Evolutionary conservation across 1,140 invertebrate genomes (phyloP).

Genomic region (Drosophila triauraria): DNA sequence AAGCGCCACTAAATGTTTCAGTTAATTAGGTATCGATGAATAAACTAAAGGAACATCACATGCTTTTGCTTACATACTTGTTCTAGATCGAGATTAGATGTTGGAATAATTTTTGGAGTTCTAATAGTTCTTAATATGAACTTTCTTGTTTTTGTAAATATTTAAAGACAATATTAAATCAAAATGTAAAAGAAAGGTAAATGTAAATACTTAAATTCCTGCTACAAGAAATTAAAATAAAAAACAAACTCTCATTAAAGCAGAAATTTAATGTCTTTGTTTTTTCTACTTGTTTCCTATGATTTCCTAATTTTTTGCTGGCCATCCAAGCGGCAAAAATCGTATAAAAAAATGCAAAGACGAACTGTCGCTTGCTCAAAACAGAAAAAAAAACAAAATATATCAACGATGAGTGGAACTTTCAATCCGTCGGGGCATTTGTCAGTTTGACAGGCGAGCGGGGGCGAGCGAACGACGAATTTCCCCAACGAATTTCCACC

Average conservation of each 20-base stretch:
- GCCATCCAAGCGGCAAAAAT: not conserved
- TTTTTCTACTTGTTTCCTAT: not conserved
- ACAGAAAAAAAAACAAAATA: slow-evolving; percentile 9
- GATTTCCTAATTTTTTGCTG: not conserved
- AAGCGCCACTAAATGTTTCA: slow-evolving; percentile 62
- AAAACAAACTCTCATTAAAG: not conserved
- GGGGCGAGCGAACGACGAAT: slow-evolving; percentile 19
- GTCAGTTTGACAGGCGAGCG: slow-evolving; percentile 59
- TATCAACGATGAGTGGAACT: slow-evolving; percentile 53
- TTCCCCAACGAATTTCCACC: slow-evolving; percentile 20
- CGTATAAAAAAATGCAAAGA: slow-evolving; percentile 16
- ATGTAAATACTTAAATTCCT: not conserved
- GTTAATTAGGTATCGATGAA: slow-evolving; percentile 60
- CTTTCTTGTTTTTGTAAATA: too few species aligned
- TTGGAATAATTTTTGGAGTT: not conserved
- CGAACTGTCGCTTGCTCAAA: slow-evolving; percentile 17
- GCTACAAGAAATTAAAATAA: not conserved
- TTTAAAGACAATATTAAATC: not conserved
- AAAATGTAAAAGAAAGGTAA: not conserved
- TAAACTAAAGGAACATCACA: not conserved
- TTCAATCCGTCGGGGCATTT: slow-evolving; percentile 76
- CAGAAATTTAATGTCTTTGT: slow-evolving; percentile 8
- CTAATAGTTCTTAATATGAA: too few species aligned
- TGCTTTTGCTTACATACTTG: not conserved
- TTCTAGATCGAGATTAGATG: not conserved